Evolutionary conservation across 2,113 vertebrate genomes (phyloP), one percentile per base, ranked within the genome.

Genomic region (Gallinago jamesoni): DNA sequence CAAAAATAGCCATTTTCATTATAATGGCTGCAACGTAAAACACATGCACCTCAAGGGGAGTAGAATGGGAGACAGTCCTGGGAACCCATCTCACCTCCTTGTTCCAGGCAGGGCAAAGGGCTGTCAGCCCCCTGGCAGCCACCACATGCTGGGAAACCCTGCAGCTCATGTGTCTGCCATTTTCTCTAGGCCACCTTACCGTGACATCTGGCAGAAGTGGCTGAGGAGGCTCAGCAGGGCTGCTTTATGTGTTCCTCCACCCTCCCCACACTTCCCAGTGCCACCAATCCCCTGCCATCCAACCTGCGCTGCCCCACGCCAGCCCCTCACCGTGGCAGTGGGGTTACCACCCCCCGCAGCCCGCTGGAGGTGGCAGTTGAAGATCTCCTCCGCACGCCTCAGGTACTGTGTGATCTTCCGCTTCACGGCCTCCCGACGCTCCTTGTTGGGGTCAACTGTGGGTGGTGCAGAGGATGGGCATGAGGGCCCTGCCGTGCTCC

Each of bases 331-430:
- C 98, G 98, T 98, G 97, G 98, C 98, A 3, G 98, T 90, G 94
- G 98, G 87, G 96, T 64, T 97, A 48, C 97, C 98, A 1, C 93
- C 98, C 13, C 98, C 98, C 2, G 98, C 96, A 12, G 98, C 98
- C 95, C 98, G 98, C 96, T 99, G 99, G 35, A 99, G 98, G 97
- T 99, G 99, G 87, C 99, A 99, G 45, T 98, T 99, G 95, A 99
- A 99, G 97, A 99, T 99, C 87, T 99, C 99, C 83, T 99, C 99
- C 0, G 99, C 99, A n/a, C 99, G 98, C 96, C 98, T 99, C 84
- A 99, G 98, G 96, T 99, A 99, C 94, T 99, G 99, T 1, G 99
- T 99, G 27, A 99, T 99, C 96, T 99, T 99, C 93, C 99, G 82
- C 95, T 99, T 99, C 75, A 99, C 99, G 1, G 99, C 99, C 96